Evolutionary conservation across 2,888 invertebrate species (phyloP).

Genomic region (Microctonus hyperodae): DNA sequence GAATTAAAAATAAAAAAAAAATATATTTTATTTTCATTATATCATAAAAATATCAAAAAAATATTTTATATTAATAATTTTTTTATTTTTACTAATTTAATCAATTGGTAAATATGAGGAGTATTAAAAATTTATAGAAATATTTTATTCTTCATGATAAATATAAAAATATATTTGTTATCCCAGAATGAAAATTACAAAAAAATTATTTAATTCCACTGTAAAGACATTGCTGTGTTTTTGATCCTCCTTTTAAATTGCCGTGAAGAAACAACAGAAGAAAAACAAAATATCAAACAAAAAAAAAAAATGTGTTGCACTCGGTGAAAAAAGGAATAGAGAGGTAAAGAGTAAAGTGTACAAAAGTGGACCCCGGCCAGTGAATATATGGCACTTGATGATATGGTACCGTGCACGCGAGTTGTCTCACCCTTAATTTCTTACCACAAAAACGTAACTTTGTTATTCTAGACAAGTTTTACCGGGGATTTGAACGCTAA

Average conservation of each 20-base stretch:
- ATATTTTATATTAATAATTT: no score
- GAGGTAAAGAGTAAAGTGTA: background rate
- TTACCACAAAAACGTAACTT: slow-evolving; percentile 45
- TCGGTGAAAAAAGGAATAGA: background rate
- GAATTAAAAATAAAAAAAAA: no score
- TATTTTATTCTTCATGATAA: no score
- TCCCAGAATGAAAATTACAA: background rate
- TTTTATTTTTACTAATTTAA: no score
- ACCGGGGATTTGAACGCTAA: slow-evolving; percentile 60
- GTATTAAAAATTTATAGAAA: no score
- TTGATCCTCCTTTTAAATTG: slow-evolving; percentile 29
- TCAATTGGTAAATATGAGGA: no score
- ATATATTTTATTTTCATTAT: no score
- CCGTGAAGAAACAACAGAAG: slow-evolving; percentile 6
- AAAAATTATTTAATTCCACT: no score
- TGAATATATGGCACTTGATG: background rate
- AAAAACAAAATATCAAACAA: slow-evolving; percentile 14
- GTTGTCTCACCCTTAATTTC: background rate
- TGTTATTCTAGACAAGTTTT: slow-evolving; percentile 61
- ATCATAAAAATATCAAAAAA: no score
- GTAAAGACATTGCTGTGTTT: no score
- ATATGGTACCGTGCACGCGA: background rate
- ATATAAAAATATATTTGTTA: no score
- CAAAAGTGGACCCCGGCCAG: background rate
- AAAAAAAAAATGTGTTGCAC: background rate